Conservation (phyloP, 2,888 invertebrate species). For the Leptinotarsa rubiginosa region DNA sequence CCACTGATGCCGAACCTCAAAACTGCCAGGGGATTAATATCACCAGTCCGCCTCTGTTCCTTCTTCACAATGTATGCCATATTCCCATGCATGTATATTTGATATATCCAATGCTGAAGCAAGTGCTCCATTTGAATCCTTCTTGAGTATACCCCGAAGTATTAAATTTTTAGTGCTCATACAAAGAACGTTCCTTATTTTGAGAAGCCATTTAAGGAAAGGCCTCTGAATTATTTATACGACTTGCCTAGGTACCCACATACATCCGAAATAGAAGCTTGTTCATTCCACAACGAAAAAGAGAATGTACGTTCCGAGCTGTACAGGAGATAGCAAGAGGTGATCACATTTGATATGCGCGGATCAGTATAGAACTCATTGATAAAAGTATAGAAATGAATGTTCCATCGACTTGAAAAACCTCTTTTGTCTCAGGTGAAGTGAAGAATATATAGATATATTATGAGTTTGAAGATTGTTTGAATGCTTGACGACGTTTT, state of each 20-base stretch:
- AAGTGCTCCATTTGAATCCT: conserved; percentile 45
- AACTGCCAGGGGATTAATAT: background rate
- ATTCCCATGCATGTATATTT: conserved; percentile 39
- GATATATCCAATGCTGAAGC: conserved; percentile 42
- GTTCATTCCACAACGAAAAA: conserved; percentile 22
- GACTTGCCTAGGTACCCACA: conserved; percentile 40
- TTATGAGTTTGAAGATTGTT: too few species aligned
- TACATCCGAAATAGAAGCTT: conserved; percentile 24
- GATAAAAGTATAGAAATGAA: too few species aligned
- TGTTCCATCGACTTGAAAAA: too few species aligned
- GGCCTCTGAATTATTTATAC: conserved; percentile 44
- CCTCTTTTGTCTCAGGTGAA: too few species aligned
- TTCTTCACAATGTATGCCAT: conserved; percentile 32
- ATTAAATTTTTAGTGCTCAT: conserved; percentile 47
- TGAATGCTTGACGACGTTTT: too few species aligned
- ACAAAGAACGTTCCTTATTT: conserved; percentile 45
- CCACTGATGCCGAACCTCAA: background rate
- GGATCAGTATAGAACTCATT: too few species aligned
- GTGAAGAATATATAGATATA: too few species aligned
- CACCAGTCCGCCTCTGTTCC: background rate
- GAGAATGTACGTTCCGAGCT: too few species aligned
- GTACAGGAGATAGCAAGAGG: too few species aligned
- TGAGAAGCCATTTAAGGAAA: conserved; percentile 43
- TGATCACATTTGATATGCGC: too few species aligned
- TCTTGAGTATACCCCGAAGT: conserved; percentile 38